Conservation (phyloP, 2,797 vertebrate genomes). For the Aplochiton taeniatus region DNA sequence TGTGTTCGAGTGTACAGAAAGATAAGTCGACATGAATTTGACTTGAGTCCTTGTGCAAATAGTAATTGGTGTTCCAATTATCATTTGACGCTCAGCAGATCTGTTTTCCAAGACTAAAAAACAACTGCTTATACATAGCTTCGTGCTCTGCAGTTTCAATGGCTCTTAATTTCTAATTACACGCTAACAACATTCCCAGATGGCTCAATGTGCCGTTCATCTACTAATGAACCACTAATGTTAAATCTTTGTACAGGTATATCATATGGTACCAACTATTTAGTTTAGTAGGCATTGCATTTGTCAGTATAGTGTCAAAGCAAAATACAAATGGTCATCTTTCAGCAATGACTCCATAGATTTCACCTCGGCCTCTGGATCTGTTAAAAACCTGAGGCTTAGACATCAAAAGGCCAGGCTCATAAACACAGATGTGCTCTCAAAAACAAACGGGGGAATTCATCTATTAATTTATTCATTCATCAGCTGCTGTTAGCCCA, state of each 20-base stretch:
- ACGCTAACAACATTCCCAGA: neutral
- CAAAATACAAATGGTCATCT: slow-evolving; percentile 14
- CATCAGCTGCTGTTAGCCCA: slow-evolving; percentile 26
- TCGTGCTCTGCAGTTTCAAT: slow-evolving; percentile 7
- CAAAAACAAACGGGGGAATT: slow-evolving; percentile 17
- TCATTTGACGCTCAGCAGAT: slow-evolving; percentile 26
- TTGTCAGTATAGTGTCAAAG: slow-evolving; percentile 20
- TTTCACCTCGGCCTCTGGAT: slow-evolving; percentile 19
- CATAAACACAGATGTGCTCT: slow-evolving; percentile 41
- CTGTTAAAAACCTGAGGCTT: slow-evolving; percentile 23
- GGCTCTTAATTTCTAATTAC: slow-evolving; percentile 8
- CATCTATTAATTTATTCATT: slow-evolving; percentile 33
- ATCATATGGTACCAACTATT: neutral
- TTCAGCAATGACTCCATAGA: slow-evolving; percentile 13
- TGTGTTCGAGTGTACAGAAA: slow-evolving; percentile 38
- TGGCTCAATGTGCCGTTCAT: neutral
- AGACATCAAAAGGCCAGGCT: slow-evolving; percentile 40
- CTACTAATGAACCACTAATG: neutral
- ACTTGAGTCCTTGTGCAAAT: slow-evolving; percentile 38
- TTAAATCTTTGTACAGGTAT: neutral
- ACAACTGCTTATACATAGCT: too few species aligned
- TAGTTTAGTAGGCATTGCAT: slow-evolving; percentile 5
- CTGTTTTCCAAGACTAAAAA: too few species aligned
- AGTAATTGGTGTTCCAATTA: slow-evolving; percentile 45
- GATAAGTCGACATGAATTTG: slow-evolving; percentile 19